These are phyloP conservation scores for Phacellophora camtschatica DNA, from an alignment of 30 jellyfish, hydroid and myxozoan genomes.

Conservation along the genomic window DNA sequence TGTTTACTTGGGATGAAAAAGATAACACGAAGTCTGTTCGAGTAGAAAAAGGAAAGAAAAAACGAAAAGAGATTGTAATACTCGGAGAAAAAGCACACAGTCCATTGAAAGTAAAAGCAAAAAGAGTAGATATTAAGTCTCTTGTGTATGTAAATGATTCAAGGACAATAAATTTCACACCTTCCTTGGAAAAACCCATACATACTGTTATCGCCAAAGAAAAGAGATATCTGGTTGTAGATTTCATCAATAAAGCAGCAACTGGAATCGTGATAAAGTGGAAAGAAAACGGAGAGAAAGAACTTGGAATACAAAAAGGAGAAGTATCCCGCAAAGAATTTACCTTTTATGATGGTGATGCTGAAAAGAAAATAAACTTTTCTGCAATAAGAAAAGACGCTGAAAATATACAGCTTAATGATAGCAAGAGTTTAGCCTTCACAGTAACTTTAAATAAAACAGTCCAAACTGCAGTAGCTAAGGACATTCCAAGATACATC, in stretches of 20 bases:
- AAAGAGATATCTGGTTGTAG: not conserved
- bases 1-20: not conserved
- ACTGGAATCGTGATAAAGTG: not conserved
- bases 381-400: not conserved
- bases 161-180: not conserved
- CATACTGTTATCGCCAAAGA: not conserved
- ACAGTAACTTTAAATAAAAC: not conserved
- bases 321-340: not conserved
- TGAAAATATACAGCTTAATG: not conserved
- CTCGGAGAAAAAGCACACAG: not conserved
- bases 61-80: not conserved
- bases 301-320: not conserved
- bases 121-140: not conserved
- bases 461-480: not conserved
- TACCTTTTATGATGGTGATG: not conserved
- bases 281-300: constrained; percentile 13
- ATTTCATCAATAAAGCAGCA: constrained; percentile 8
- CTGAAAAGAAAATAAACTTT: not conserved
- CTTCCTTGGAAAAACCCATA: not conserved
- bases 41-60: not conserved
- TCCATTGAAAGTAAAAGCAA: not conserved
- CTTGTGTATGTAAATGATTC: not conserved
- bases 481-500: not conserved
- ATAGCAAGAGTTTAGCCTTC: not conserved
- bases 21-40: not conserved